Conservation (phyloP, 2,888 invertebrate species). For the Liopterus haemorrhoidalis region DNA sequence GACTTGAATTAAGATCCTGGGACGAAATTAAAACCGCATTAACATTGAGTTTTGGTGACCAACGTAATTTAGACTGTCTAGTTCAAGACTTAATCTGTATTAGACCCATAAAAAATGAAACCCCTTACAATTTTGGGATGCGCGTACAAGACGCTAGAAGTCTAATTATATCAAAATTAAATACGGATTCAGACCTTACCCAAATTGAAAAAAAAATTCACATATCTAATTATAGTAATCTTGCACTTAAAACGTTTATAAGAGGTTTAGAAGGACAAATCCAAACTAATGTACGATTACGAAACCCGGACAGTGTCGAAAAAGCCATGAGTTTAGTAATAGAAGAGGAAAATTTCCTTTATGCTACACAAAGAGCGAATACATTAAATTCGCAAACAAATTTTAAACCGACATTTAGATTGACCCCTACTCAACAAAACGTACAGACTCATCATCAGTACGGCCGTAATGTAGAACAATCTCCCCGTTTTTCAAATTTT, state of each 20-base stretch:
- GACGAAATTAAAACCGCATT: neutral
- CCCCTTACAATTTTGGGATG: slow-evolving; percentile 11
- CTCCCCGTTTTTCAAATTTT: neutral
- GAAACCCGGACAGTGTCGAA: slow-evolving; percentile 15
- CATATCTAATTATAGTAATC: slow-evolving; percentile 10
- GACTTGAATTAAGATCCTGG: slow-evolving; percentile 8
- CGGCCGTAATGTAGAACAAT: neutral
- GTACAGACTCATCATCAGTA: neutral
- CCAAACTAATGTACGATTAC: slow-evolving; percentile 12
- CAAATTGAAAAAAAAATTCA: slow-evolving; percentile 6
- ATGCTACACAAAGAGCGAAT: neutral
- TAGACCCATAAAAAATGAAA: slow-evolving; percentile 11
- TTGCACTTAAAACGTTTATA: slow-evolving; percentile 17
- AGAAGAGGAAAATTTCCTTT: slow-evolving; percentile 15
- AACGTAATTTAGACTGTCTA: slow-evolving; percentile 2
- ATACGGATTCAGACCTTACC: neutral
- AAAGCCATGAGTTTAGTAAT: slow-evolving; percentile 14
- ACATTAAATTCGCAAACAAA: slow-evolving; percentile 3
- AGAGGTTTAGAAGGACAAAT: slow-evolving; percentile 9
- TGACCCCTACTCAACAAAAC: slow-evolving; percentile 2
- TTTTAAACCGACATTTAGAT: slow-evolving; percentile 5
- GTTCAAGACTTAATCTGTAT: slow-evolving; percentile 4
- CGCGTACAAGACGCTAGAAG: slow-evolving; percentile 1
- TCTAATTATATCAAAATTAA: slow-evolving; percentile 8
- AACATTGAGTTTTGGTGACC: slow-evolving; percentile 2